These are phyloP conservation scores for Nemotelus nigrinus DNA, from an alignment of 2,888 invertebrate species.

Conservation along the genomic window DNA sequence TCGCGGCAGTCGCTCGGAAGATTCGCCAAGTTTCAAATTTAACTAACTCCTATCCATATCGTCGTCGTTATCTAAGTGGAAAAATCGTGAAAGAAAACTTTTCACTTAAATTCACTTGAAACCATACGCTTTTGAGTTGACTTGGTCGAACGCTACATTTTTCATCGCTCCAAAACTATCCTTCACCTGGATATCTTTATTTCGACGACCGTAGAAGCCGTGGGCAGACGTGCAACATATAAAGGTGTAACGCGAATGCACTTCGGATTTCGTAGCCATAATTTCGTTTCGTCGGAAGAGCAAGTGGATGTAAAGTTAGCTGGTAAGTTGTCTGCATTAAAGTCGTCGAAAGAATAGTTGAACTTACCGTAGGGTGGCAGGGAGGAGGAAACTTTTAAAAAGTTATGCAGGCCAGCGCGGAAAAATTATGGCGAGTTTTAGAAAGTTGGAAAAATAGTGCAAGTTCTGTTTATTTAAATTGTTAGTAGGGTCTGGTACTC, in stretches of 20 bases:
- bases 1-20: conserved; percentile 2
- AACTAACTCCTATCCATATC: conserved; percentile 31
- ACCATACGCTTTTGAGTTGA: conserved; percentile 1
- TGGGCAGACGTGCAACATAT: too few species aligned
- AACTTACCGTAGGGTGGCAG: too few species aligned
- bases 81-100: conserved; percentile 30
- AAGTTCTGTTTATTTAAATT: too few species aligned
- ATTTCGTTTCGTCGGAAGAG: background rate
- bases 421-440: too few species aligned
- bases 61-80: conserved; percentile 17
- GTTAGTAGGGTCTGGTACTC: too few species aligned
- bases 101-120: conserved; percentile 26
- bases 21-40: background rate
- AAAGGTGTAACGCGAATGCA: background rate
- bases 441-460: too few species aligned
- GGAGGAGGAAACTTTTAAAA: too few species aligned
- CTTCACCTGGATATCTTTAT: background rate
- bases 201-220: too few species aligned
- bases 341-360: too few species aligned
- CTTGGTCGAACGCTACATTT: conserved; percentile 2
- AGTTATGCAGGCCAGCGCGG: too few species aligned
- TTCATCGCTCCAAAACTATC: conserved; percentile 19
- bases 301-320: background rate
- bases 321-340: too few species aligned
- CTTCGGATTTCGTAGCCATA: background rate